Evolutionary conservation across 1,140 invertebrate species (phyloP).

Genomic region (Psilanteris sp.): DNA sequence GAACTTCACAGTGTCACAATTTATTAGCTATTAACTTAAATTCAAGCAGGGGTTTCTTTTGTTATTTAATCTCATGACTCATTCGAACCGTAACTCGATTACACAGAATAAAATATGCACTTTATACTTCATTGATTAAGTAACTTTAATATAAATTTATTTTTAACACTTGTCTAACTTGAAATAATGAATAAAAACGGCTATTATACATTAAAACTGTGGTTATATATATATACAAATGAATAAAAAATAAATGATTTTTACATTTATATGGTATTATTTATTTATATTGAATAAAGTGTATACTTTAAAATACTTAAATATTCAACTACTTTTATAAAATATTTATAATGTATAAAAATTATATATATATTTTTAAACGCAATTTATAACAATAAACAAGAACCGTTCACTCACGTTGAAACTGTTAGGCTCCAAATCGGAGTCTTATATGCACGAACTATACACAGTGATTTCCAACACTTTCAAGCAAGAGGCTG

Average conservation of each 20-base stretch:
- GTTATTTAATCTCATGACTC: slow-evolving; percentile 52
- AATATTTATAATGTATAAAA: too few relatives aligned
- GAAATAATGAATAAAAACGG: too few relatives aligned
- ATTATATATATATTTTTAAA: too few relatives aligned
- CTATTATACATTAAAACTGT: too few relatives aligned
- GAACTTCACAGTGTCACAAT: slow-evolving; percentile 14
- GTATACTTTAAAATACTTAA: not conserved
- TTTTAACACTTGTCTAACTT: too few relatives aligned
- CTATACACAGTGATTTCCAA: slow-evolving; percentile 50
- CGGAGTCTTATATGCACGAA: slow-evolving; percentile 31
- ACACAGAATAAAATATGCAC: slow-evolving; percentile 19
- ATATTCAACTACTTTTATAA: too few relatives aligned
- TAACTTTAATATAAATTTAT: too few relatives aligned
- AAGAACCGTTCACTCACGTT: slow-evolving; percentile 43
- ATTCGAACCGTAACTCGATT: slow-evolving; percentile 35
- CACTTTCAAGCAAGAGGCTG: slow-evolving; percentile 33
- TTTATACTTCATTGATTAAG: slow-evolving; percentile 11
- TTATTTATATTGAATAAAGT: too few relatives aligned
- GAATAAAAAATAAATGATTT: too few relatives aligned
- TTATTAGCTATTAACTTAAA: slow-evolving; percentile 26
- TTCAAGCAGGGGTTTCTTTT: slow-evolving; percentile 51
- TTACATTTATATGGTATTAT: too few relatives aligned
- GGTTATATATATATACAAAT: too few relatives aligned
- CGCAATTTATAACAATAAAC: too few relatives aligned
- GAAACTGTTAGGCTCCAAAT: slow-evolving; percentile 2